A percentile compares a stretch with the other conserved stretches of the same genome.
These are phyloP conservation scores for Amphibalanus amphitrite DNA, from an alignment of 1,140 invertebrate genomes.

Conservation along the genomic window DNA sequence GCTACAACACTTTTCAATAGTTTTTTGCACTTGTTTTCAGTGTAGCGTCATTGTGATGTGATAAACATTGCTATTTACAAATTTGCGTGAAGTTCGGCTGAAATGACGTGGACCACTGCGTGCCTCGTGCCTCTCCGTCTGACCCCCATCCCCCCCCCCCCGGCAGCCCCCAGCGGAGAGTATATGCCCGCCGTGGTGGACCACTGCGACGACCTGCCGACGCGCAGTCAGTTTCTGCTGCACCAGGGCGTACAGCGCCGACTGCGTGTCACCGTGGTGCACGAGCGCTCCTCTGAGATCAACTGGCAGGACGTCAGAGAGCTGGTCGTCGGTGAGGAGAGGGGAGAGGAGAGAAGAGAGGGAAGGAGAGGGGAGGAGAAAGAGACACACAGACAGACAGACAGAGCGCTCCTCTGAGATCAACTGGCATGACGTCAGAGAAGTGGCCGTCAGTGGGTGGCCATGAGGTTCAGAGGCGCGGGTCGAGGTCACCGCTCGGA, in stretches of 20 bases:
- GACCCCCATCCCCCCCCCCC: background rate
- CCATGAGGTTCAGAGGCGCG: no score
- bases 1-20: background rate
- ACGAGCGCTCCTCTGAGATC: slow-evolving; percentile 79
- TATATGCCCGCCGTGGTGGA: slow-evolving; percentile 91
- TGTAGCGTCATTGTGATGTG: background rate
- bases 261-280: slow-evolving; percentile 94
- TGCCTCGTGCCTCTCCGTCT: background rate
- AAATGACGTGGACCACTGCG: background rate
- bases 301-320: slow-evolving; percentile 84
- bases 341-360: no score
- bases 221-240: slow-evolving; percentile 82
- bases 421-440: slow-evolving; percentile 77
- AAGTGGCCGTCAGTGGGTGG: slow-evolving; percentile 73
- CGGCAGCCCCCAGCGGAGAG: slow-evolving; percentile 76
- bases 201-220: slow-evolving; percentile 88
- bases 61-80: background rate
- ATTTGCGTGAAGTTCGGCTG: background rate
- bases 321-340: slow-evolving; percentile 68
- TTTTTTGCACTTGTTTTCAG: background rate
- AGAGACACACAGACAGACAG: no score
- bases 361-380: no score
- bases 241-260: slow-evolving; percentile 95
- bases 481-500: no score
- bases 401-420: slow-evolving; percentile 81